Percentiles rank a stretch among this genome's conserved stretches.
phyloP scores from a whole-genome alignment of 2,888 invertebrate species.

The Rotaria macrura region DNA sequence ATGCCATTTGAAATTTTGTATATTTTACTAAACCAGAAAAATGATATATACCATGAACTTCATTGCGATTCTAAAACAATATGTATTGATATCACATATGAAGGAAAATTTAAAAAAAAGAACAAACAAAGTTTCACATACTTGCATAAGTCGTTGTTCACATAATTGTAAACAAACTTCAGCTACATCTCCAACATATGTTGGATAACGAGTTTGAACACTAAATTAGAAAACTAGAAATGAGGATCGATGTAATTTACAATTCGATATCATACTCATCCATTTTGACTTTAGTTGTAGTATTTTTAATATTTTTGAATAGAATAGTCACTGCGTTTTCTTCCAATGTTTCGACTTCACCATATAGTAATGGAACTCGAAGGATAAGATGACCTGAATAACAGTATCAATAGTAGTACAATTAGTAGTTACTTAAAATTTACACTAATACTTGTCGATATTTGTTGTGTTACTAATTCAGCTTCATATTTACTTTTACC shows the following conservation, averaged over 20 bases:
- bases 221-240: conserved; percentile 41
- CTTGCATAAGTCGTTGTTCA: conserved; percentile 41
- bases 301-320: conserved; percentile 41
- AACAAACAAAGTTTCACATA: neutral
- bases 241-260: conserved; percentile 33
- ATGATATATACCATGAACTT: conserved; percentile 50
- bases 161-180: conserved; percentile 45
- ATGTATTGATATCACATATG: conserved; percentile 2
- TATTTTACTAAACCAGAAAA: conserved; percentile 52
- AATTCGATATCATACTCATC: neutral
- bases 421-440: neutral
- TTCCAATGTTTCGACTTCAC: conserved; percentile 45
- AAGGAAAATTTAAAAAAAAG: too few relatives aligned
- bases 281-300: neutral
- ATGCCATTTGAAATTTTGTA: conserved; percentile 54
- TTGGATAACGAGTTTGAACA: conserved; percentile 51
- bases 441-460: conserved; percentile 42
- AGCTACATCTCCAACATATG: conserved; percentile 51
- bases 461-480: conserved; percentile 47
- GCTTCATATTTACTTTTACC: conserved; percentile 53
- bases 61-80: conserved; percentile 40
- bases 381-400: conserved; percentile 50
- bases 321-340: conserved; percentile 53
- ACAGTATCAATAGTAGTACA: neutral
- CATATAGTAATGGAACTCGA: conserved; percentile 54